Evolutionary conservation across 2,797 vertebrate species (phyloP).

Genomic region (Linurgus olivaceus): DNA sequence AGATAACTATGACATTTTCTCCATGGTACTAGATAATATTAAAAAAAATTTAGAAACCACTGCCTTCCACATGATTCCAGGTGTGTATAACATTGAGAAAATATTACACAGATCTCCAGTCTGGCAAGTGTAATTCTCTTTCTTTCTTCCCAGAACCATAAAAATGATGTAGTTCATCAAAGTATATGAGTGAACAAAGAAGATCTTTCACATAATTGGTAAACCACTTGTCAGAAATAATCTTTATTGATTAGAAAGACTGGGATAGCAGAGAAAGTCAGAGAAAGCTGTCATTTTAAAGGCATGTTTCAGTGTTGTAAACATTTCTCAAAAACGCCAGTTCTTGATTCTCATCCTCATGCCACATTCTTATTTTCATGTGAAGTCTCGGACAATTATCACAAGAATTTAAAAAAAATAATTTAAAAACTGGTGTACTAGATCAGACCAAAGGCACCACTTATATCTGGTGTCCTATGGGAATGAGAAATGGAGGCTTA

Average conservation of each 20-base stretch:
- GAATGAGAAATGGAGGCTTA: not conserved
- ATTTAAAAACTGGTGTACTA: not conserved
- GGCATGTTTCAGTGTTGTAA: not conserved
- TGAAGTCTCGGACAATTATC: not conserved
- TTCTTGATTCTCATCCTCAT: not conserved
- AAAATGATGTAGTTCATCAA: not conserved
- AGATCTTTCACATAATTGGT: not conserved
- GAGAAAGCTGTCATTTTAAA: not conserved
- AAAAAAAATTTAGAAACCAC: conserved; percentile 43
- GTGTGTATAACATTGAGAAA: not conserved
- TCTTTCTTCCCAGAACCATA: not conserved
- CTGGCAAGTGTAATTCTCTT: not conserved
- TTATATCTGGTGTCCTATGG: not conserved
- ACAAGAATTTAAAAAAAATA: not conserved
- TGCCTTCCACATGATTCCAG: not conserved
- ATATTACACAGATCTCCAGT: not conserved
- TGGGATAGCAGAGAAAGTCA: not conserved
- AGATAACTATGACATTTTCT: conserved; percentile 75
- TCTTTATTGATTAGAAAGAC: not conserved
- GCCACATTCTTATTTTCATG: not conserved
- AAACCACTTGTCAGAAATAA: not conserved
- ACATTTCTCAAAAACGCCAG: not conserved
- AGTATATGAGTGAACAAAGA: not conserved
- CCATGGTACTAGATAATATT: not conserved
- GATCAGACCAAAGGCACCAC: not conserved